Base-by-base conservation (phyloP, 2,113 vertebrate species). In the Leptodactylus fuscus region DNA sequence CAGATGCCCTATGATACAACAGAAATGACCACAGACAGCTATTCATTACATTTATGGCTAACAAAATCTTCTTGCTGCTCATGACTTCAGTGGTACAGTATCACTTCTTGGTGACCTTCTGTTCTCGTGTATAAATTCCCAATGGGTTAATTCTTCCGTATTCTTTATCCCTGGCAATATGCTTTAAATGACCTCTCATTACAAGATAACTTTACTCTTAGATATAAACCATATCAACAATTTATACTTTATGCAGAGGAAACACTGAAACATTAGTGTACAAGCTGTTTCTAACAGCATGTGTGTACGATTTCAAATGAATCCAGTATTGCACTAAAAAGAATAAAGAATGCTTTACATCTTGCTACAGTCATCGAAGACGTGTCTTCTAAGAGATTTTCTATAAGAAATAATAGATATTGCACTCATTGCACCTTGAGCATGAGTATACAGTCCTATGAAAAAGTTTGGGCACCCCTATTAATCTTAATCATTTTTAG, bases 1-100 rank as follows among this genome's bases (percentile, higher is more conserved):
- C 65, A 53, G 44, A n/a, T 51, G 48, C 20, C 65, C 44, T 73
- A 71, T 51, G 62, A 32, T 71, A 58, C 51, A 73, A 51, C 48
- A 5, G 22, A 69, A 32, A 70, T 55, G 67, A 73, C 48, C 27
- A 51, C 67, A 73, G 29, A 27, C 46, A 73, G 38, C 81, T 36
- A 73, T 82, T 82, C 53, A 73, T 82, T 71, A 49, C 36, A 48
- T 82, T 70, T 73, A 55, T 55, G 24, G 67, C 32, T 82, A 51
- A 73, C 44, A 71, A 36, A 27, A 55, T 41, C 20, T 81, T 4
- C 13, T 34, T 27, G n/a, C 48, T 27, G 69, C 46, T 73, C n/a
- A 38, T 82, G 67, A 58, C 46, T 73, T 82, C 65, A 41, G 51
- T 24, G 3, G 22, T 41, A 41, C 81, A 41, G 32, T 36, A 73